These are phyloP conservation scores for Rhopalosiphum maidis DNA, from an alignment of 1,140 invertebrate genomes.

Conservation along the genomic window DNA sequence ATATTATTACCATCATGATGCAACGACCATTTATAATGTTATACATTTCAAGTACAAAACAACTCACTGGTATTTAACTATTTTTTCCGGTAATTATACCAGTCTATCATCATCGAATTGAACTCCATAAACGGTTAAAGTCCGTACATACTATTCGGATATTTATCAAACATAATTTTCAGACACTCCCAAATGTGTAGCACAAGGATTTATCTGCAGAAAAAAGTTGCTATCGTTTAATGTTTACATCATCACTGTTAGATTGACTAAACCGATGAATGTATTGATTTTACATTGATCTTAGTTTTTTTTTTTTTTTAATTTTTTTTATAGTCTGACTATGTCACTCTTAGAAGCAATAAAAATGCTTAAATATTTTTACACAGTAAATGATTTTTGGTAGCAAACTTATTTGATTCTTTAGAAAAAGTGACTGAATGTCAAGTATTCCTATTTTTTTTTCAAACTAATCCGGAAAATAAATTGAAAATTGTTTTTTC, in stretches of 20 bases:
- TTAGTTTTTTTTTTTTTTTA: background rate
- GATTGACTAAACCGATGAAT: background rate
- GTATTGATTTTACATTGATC: background rate
- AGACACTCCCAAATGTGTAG: background rate
- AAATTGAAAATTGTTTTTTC: background rate
- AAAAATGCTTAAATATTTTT: background rate
- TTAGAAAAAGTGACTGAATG: no score
- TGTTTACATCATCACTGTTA: background rate
- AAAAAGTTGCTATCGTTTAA: background rate
- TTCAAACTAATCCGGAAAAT: no score
- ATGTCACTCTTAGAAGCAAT: background rate
- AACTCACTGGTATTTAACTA: background rate
- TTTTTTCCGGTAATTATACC: slow-evolving; percentile 14
- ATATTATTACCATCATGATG: background rate
- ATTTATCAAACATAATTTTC: background rate
- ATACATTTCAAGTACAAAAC: background rate
- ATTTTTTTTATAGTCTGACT: background rate
- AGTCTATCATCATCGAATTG: background rate
- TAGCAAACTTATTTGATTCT: no score
- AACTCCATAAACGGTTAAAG: background rate
- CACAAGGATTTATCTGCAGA: background rate
- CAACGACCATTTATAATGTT: background rate
- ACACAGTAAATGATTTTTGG: no score
- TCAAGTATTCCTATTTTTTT: no score
- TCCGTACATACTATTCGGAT: background rate